phyloP scores from a whole-genome alignment of 2,888 invertebrate species.

The Eilema caniola region DNA sequence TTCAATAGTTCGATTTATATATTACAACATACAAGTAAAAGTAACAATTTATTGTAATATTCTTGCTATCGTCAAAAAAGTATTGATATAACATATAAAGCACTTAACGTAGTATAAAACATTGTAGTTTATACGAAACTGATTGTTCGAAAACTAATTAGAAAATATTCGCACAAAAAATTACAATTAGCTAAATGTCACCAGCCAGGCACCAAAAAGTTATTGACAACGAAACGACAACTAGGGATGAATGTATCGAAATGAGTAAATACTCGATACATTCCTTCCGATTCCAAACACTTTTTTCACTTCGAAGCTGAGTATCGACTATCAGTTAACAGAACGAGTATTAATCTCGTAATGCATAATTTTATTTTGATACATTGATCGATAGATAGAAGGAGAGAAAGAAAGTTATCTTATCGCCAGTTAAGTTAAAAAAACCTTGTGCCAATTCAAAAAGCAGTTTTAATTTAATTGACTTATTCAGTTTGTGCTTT shows the following conservation, averaged over 20 bases:
- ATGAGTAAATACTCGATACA: too few relatives aligned
- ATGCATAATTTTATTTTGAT: too few relatives aligned
- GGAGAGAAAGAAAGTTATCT: too few relatives aligned
- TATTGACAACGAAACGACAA: conserved; percentile 21
- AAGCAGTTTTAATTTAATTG: too few relatives aligned
- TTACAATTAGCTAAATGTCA: conserved; percentile 24
- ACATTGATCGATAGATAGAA: too few relatives aligned
- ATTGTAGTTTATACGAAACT: conserved; percentile 30
- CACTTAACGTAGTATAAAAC: conserved; percentile 23
- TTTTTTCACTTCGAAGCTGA: too few relatives aligned
- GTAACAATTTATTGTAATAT: neutral
- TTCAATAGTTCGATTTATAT: conserved; percentile 46
- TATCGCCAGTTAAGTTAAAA: too few relatives aligned
- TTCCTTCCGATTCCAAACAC: too few relatives aligned
- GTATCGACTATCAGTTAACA: too few relatives aligned
- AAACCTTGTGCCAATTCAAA: too few relatives aligned
- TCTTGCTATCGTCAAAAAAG: conserved; percentile 28
- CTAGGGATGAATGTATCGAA: neutral
- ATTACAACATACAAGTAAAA: conserved; percentile 49
- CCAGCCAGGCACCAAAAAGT: conserved; percentile 4
- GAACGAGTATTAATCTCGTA: too few relatives aligned
- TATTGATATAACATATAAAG: conserved; percentile 13
- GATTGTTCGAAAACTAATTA: conserved; percentile 19
- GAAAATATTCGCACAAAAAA: conserved; percentile 42
- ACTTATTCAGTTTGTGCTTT: too few relatives aligned